Conservation (phyloP, 2,888 invertebrate genomes). For the Girardia tigrina region DNA sequence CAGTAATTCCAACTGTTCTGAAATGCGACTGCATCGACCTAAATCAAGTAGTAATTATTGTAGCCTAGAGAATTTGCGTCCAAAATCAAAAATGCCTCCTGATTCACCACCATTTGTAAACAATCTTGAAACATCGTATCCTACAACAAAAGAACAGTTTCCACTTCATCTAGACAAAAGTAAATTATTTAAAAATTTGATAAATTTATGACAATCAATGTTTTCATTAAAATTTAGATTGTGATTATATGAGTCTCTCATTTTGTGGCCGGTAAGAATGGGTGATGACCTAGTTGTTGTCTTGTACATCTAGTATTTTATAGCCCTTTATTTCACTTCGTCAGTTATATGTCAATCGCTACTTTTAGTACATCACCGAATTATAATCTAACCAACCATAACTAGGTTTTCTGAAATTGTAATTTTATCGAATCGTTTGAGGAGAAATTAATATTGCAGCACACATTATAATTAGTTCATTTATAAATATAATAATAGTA, state of each 20-base stretch:
- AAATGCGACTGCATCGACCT: background rate
- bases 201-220: background rate
- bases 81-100: background rate
- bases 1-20: background rate
- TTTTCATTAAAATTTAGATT: background rate
- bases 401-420: too few species aligned
- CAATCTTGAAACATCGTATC: background rate
- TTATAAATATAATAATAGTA: too few species aligned
- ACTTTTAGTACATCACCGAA: too few species aligned
- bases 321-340: constrained; percentile 18
- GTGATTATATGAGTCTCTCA: background rate
- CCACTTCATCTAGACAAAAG: background rate
- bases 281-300: constrained; percentile 19
- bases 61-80: background rate
- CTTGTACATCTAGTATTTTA: background rate
- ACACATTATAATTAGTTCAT: too few species aligned
- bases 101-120: background rate
- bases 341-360: too few species aligned
- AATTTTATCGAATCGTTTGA: too few species aligned
- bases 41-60: background rate
- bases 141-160: background rate
- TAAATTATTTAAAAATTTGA: background rate
- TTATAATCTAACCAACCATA: too few species aligned
- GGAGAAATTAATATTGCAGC: too few species aligned
- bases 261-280: constrained; percentile 1